A percentile compares a stretch with the other conserved stretches of the same genome.
These are phyloP conservation scores for Clusia tigrina DNA, from an alignment of 2,888 invertebrate species.

Conservation along the genomic window DNA sequence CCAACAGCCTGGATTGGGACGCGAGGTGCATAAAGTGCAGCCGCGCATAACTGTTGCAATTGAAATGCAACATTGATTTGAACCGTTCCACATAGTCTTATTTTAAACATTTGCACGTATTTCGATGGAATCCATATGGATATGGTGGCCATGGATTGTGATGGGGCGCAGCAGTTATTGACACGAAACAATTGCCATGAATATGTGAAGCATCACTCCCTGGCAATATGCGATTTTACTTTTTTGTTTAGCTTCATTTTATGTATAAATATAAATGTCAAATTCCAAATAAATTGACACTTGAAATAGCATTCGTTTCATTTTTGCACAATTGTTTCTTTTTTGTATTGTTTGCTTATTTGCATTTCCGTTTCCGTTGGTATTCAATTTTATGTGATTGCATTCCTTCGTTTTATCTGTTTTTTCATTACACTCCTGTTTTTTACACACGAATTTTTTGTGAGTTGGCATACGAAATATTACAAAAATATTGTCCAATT, in stretches of 20 bases:
- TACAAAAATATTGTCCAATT: slow-evolving; percentile 22
- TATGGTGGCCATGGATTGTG: too few species aligned
- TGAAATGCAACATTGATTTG: slow-evolving; percentile 57
- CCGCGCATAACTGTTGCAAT: slow-evolving; percentile 41
- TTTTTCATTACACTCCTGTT: slow-evolving; percentile 19
- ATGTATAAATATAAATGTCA: background rate
- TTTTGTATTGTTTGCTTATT: slow-evolving; percentile 33
- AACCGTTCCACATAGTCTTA: slow-evolving; percentile 33
- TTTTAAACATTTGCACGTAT: slow-evolving; percentile 9
- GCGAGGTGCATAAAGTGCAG: slow-evolving; percentile 1
- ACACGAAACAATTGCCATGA: slow-evolving; percentile 52
- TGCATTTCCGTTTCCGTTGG: slow-evolving; percentile 43
- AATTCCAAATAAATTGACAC: slow-evolving; percentile 17
- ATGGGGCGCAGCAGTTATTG: too few species aligned
- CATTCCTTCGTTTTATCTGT: slow-evolving; percentile 32
- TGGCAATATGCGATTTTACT: slow-evolving; percentile 6
- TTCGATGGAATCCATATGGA: slow-evolving; percentile 40
- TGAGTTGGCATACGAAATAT: slow-evolving; percentile 20
- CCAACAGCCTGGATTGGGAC: background rate
- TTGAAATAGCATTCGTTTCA: slow-evolving; percentile 22
- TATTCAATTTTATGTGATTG: slow-evolving; percentile 60
- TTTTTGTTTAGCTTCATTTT: slow-evolving; percentile 28
- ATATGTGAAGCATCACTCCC: slow-evolving; percentile 16
- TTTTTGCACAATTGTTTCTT: slow-evolving; percentile 31
- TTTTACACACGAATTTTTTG: slow-evolving; percentile 5